phyloP scores from a whole-genome alignment of 2,888 invertebrate genomes.

The Thymelicus sylvestris region DNA sequence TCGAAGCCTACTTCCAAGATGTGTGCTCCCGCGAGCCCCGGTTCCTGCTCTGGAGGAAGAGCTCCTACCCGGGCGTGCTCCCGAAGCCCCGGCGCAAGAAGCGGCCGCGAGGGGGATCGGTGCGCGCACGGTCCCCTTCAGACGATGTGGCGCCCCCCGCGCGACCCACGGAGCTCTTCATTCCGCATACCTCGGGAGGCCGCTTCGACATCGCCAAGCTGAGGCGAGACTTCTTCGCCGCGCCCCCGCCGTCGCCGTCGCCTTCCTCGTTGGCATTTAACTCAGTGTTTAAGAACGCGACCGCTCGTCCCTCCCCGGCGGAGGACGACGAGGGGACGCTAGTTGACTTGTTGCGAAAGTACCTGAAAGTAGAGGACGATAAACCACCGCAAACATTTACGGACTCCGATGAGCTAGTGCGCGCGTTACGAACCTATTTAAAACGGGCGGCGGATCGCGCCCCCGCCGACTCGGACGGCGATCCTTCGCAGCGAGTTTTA shows the following conservation, averaged over 20 bases:
- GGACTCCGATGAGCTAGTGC: slow-evolving; percentile 87
- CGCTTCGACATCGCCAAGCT: slow-evolving; percentile 88
- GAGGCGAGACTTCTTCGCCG: slow-evolving; percentile 87
- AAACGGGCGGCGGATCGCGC: slow-evolving; percentile 68
- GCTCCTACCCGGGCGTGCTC: slow-evolving; percentile 91
- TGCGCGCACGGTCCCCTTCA: slow-evolving; percentile 87
- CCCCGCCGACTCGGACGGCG: slow-evolving; percentile 62
- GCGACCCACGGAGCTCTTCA: slow-evolving; percentile 77
- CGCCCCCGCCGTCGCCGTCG: slow-evolving; percentile 64
- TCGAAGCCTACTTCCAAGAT: slow-evolving; percentile 93
- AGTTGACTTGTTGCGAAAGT: slow-evolving; percentile 87
- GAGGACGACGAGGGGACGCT: slow-evolving; percentile 83
- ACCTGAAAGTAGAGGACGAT: slow-evolving; percentile 86
- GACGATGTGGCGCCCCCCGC: slow-evolving; percentile 83
- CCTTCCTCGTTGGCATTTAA: slow-evolving; percentile 64
- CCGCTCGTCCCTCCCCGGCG: slow-evolving; percentile 58
- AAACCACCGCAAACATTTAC: slow-evolving; percentile 69
- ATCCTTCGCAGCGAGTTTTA: slow-evolving; percentile 80
- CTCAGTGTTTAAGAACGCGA: slow-evolving; percentile 66
- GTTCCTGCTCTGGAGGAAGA: slow-evolving; percentile 92
- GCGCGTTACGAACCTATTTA: slow-evolving; percentile 86
- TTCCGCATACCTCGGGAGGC: slow-evolving; percentile 84
- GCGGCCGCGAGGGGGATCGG: slow-evolving; percentile 87
- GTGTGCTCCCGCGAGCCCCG: slow-evolving; percentile 91
- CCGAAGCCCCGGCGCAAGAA: slow-evolving; percentile 84